Conservation (phyloP, 2,888 invertebrate genomes). For the Agrypnus murinus region DNA sequence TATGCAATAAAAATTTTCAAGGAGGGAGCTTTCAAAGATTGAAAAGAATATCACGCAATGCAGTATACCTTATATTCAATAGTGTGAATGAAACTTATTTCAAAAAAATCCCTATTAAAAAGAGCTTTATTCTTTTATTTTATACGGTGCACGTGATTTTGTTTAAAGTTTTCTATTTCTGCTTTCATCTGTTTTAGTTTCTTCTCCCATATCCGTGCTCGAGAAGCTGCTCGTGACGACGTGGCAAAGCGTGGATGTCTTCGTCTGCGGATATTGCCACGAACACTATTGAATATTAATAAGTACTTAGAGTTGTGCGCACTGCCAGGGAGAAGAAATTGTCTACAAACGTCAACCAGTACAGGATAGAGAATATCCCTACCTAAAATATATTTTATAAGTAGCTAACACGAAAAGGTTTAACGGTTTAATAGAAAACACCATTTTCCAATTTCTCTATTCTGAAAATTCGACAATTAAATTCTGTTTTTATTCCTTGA, state of each 20-base stretch:
- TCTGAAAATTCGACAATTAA: too few species aligned
- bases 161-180: conserved; percentile 36
- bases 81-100: conserved; percentile 15
- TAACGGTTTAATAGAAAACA: background rate
- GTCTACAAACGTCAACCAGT: conserved; percentile 11
- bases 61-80: conserved; percentile 12
- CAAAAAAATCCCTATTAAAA: conserved; percentile 12
- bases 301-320: conserved; percentile 33
- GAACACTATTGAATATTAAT: conserved; percentile 43
- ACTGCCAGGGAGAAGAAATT: conserved; percentile 16
- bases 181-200: conserved; percentile 36
- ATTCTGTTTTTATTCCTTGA: too few species aligned
- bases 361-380: too few species aligned
- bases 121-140: conserved; percentile 11
- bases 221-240: conserved; percentile 35
- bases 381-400: background rate
- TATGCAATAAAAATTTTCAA: too few species aligned
- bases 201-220: conserved; percentile 25
- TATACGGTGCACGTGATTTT: conserved; percentile 15
- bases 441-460: background rate
- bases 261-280: conserved; percentile 36
- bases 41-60: too few species aligned
- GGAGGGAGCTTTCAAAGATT: too few species aligned
- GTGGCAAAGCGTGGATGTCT: conserved; percentile 32
- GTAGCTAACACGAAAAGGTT: background rate